Conservation (phyloP, 37 sponge, comb jelly and placozoan genomes). For the Cladorhizidae sp. region DNA sequence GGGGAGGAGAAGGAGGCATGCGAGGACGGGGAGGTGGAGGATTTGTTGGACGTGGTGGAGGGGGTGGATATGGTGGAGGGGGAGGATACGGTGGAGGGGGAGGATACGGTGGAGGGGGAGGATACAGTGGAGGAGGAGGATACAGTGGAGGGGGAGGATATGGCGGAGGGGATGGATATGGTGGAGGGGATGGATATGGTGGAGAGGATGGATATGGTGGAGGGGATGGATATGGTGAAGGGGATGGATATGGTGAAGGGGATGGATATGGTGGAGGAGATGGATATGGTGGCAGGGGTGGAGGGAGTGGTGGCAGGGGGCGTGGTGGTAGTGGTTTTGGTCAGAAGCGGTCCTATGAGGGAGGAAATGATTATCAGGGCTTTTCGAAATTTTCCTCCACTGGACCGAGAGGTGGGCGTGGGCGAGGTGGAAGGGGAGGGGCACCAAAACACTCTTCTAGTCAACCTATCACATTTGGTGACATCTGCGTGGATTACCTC, state of each 20-base stretch:
- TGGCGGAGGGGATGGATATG: too few species aligned
- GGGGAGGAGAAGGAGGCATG: too few species aligned
- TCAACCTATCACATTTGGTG: slow-evolving; percentile 50
- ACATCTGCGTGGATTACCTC: slow-evolving; percentile 56
- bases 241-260: slow-evolving; percentile 8
- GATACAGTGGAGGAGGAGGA: too few species aligned
- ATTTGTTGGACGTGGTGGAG: too few species aligned
- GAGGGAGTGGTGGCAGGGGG: neutral
- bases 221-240: neutral
- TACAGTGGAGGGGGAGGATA: too few species aligned
- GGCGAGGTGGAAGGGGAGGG: neutral
- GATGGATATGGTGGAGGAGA: slow-evolving; percentile 22
- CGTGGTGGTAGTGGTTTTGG: slow-evolving; percentile 20
- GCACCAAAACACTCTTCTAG: slow-evolving; percentile 14
- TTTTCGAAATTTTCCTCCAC: neutral
- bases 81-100: too few species aligned
- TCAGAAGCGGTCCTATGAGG: neutral
- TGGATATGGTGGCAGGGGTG: slow-evolving; percentile 12
- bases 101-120: too few species aligned
- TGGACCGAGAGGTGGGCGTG: neutral
- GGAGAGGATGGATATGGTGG: too few species aligned
- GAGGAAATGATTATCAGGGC: neutral
- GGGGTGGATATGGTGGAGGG: too few species aligned
- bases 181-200: too few species aligned
- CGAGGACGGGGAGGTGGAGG: too few species aligned